Evolutionary conservation across 2,888 invertebrate genomes (phyloP), one percentile per base, ranked within the genome.

Genomic region (Stenchaetothrips biformis): DNA sequence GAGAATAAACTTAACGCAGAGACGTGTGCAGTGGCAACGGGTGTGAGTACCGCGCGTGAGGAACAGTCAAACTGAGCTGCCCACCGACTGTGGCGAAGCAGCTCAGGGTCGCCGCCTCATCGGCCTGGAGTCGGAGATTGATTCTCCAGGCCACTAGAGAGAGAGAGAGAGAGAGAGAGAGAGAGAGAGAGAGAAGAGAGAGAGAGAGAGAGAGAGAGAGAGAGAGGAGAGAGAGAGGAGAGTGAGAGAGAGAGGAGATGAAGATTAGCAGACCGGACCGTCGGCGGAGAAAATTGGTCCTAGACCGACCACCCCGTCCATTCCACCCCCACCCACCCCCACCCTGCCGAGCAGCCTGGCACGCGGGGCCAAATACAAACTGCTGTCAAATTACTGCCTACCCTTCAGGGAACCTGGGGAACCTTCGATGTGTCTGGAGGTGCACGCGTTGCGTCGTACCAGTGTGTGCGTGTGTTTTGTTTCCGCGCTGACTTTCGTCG

Each of bases 341-440:
- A 49, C 49, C 49, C 49, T 1, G 53, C 53, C 8, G 9, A 0
- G 53, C 53, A 1, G 53, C 13, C 53, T 0, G 11, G 53, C 53
- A 37, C 37, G 37, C 37, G 37, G 37, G 37, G 53, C 53, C 53
- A 53, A 25, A 74, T 2, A 74, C 67, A 74, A 74, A 74, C 67
- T 74, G 21, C 67, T 74, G 67, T 74, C 67, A 74, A 74, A 74
- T 74, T 74, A 74, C 67, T 25, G 59, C 59, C 59, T 18, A 4
- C 37, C 37, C 37, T 37, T 4, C 37, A 37, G 37, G 37, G 37
- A 37, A 37, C 37, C 37, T 37, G 37, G 2, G 37, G 37, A 37
- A 37, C 37, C 37, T 37, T 37, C 37, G 37, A 37, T 37, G 37
- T 37, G 37, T 1, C 37, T 4, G 37, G 37, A 37, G 37, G 37